Percentiles rank a stretch among this genome's conserved stretches.
Evolutionary conservation across 2,888 invertebrate species (phyloP).

Genomic region (Choristoneura rosaceana): DNA sequence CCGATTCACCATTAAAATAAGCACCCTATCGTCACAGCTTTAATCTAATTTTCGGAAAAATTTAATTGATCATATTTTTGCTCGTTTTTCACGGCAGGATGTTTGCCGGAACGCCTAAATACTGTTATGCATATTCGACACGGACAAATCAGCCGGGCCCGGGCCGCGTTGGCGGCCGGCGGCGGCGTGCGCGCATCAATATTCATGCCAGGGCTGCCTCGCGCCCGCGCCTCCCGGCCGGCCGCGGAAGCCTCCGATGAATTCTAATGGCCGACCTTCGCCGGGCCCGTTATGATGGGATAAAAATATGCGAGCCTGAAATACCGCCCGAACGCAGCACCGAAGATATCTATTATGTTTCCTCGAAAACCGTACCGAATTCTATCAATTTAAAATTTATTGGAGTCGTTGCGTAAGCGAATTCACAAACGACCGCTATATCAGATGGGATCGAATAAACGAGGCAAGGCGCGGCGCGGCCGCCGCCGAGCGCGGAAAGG

Average conservation of each 20-base stretch:
- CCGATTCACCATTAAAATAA: too few species aligned
- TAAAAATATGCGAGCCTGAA: background rate
- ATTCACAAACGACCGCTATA: background rate
- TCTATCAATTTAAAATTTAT: background rate
- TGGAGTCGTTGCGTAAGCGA: background rate
- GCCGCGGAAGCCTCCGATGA: background rate
- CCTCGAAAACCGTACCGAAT: too few species aligned
- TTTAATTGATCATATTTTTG: too few species aligned
- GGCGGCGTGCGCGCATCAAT: background rate
- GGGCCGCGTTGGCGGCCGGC: background rate
- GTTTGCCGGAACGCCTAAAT: background rate
- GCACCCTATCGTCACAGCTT: too few species aligned
- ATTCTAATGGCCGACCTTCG: constrained; percentile 17
- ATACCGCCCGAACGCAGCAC: background rate
- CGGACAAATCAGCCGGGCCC: background rate
- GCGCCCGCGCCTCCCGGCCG: background rate
- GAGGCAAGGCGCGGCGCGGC: background rate
- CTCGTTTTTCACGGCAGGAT: background rate
- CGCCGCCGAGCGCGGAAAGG: constrained; percentile 8
- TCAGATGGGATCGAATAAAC: background rate
- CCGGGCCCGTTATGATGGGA: background rate
- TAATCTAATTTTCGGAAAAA: too few species aligned
- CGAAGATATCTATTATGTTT: too few species aligned
- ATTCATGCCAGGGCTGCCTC: background rate
- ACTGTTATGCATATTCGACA: background rate